A percentile compares a stretch with the other conserved stretches of the same genome.
Conservation (phyloP, 1,140 invertebrate species). For the Dendroctonus valens region DNA sequence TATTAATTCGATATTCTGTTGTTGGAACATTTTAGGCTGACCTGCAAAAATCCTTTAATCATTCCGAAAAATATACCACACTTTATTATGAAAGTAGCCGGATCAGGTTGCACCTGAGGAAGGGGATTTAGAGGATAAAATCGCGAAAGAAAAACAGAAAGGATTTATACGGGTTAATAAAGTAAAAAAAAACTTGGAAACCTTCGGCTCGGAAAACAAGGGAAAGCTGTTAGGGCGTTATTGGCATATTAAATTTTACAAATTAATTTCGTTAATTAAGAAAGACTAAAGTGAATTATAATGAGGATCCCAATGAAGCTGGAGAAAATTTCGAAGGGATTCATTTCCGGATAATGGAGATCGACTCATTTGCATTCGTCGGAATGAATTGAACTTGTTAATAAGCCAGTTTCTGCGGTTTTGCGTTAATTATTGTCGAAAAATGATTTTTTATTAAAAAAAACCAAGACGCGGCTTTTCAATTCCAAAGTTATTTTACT, state of each 20-base stretch:
- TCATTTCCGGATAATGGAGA: too few relatives aligned
- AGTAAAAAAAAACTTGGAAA: conserved; percentile 2
- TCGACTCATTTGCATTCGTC: too few relatives aligned
- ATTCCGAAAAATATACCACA: not conserved
- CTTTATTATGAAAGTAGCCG: not conserved
- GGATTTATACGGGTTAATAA: conserved; percentile 23
- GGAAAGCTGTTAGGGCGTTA: not conserved
- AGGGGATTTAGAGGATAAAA: conserved; percentile 5
- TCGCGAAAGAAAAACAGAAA: conserved; percentile 1
- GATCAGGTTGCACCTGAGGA: conserved; percentile 9
- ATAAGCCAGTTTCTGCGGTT: too few relatives aligned
- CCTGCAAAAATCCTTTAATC: not conserved
- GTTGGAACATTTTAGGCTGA: not conserved
- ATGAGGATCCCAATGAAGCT: too few relatives aligned
- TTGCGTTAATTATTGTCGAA: too few relatives aligned
- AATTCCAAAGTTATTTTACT: not conserved
- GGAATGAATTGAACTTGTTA: too few relatives aligned
- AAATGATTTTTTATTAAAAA: too few relatives aligned
- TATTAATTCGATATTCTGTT: not conserved
- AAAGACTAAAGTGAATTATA: not conserved
- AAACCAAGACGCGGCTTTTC: not conserved
- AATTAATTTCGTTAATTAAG: not conserved
- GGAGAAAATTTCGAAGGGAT: too few relatives aligned
- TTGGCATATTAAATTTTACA: conserved; percentile 3
- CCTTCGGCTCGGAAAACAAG: not conserved